Conservation (phyloP, 2,113 vertebrate genomes). For the Gallinago jamesoni region DNA sequence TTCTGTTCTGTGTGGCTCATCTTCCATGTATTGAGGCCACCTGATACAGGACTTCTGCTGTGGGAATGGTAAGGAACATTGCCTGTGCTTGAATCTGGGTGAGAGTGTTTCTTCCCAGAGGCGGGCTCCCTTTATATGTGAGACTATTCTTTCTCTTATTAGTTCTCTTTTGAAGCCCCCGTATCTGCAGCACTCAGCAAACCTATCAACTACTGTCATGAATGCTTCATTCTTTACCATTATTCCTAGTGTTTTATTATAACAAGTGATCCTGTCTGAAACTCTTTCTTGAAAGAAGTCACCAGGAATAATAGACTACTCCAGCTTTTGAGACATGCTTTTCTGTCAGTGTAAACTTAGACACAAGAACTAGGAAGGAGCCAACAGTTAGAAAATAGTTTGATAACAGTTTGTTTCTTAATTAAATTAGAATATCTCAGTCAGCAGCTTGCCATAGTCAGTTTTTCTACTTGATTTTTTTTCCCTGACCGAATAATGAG, state of each 20-base stretch:
- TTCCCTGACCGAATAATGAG: background rate
- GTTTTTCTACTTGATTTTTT: background rate
- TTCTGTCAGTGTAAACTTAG: background rate
- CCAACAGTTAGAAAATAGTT: background rate
- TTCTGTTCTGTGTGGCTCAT: slow-evolving; percentile 40
- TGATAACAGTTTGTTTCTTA: background rate
- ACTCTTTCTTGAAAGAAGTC: background rate
- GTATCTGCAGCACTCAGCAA: background rate
- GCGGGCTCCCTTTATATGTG: background rate
- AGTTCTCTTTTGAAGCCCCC: background rate
- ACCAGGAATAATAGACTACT: background rate
- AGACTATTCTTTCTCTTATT: background rate
- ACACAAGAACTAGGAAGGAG: background rate
- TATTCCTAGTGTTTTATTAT: background rate
- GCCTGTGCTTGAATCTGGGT: background rate
- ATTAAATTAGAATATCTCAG: background rate
- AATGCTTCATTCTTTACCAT: slow-evolving; percentile 12
- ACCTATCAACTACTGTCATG: background rate
- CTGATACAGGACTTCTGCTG: background rate
- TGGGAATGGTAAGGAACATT: background rate
- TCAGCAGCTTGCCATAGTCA: background rate
- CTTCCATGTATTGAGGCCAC: background rate
- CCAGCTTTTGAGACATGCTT: background rate
- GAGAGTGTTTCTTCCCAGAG: background rate
- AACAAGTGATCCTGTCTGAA: background rate